Conservation (phyloP, 1,140 invertebrate species). For the Macrobrachium nipponense region DNA sequence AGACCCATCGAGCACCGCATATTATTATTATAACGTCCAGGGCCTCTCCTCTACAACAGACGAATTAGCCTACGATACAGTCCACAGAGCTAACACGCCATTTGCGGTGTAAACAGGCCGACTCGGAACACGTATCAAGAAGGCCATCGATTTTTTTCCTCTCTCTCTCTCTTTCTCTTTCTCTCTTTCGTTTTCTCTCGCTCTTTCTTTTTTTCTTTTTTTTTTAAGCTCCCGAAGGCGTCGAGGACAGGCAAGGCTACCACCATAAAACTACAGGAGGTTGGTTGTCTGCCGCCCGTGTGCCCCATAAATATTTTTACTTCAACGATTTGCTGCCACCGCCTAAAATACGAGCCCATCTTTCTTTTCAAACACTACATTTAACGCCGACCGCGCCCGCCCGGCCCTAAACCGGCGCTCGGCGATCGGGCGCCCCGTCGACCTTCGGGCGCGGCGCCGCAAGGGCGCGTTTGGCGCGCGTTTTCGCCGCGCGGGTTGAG, state of each 20-base stretch:
- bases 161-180: not conserved
- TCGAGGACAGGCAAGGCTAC: conserved; percentile 56
- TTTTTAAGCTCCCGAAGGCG: conserved; percentile 36
- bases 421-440: conserved; percentile 8
- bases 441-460: conserved; percentile 8
- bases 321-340: conserved; percentile 63
- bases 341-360: conserved; percentile 61
- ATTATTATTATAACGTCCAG: not conserved
- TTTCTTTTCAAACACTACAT: conserved; percentile 64
- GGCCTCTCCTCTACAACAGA: not conserved
- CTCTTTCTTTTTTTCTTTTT: not conserved
- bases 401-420: conserved; percentile 29
- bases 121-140: not conserved
- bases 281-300: conserved; percentile 56
- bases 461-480: conserved; percentile 21
- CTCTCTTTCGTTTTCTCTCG: not conserved
- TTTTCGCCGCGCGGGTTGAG: conserved; percentile 17
- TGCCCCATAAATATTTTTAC: conserved; percentile 62
- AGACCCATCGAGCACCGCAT: not conserved
- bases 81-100: conserved; percentile 41
- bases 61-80: conserved; percentile 41
- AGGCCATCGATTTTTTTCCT: not conserved
- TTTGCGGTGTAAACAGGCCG: conserved; percentile 33
- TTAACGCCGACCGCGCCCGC: conserved; percentile 54
- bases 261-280: conserved; percentile 63